Evolutionary conservation across 2,113 vertebrate species (phyloP).

Genomic region (Vulpes lagopus): DNA sequence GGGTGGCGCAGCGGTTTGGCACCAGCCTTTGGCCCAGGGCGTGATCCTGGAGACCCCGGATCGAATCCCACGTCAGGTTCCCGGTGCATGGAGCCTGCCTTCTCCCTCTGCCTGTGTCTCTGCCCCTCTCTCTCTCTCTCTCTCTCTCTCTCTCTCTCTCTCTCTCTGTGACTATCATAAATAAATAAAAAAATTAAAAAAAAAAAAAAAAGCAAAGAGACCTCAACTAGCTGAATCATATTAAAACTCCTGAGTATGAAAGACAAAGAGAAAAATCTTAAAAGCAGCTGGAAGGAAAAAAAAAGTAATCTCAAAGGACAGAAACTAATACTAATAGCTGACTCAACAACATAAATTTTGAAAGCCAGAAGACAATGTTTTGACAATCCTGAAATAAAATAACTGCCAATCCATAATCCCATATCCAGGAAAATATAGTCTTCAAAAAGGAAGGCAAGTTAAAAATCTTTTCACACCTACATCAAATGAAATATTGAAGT

Average conservation of each 20-base stretch:
- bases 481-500: neutral
- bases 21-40: no score
- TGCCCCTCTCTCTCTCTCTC: no score
- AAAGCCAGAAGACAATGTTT: neutral
- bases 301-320: neutral
- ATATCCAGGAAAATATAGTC: neutral
- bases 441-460: neutral
- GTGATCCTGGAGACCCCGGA: no score
- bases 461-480: neutral
- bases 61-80: no score
- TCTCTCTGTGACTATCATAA: no score
- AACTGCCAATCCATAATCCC: neutral
- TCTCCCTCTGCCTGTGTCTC: no score
- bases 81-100: no score
- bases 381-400: neutral
- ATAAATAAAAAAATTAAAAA: no score
- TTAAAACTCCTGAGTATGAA: neutral
- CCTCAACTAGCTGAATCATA: neutral
- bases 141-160: no score
- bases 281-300: neutral
- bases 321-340: neutral
- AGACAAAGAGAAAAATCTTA: neutral
- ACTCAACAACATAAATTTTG: neutral
- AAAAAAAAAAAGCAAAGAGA: neutral
- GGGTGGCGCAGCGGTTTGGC: no score